Evolutionary conservation across 2,888 invertebrate genomes (phyloP).

Genomic region (Sialis lutaria): DNA sequence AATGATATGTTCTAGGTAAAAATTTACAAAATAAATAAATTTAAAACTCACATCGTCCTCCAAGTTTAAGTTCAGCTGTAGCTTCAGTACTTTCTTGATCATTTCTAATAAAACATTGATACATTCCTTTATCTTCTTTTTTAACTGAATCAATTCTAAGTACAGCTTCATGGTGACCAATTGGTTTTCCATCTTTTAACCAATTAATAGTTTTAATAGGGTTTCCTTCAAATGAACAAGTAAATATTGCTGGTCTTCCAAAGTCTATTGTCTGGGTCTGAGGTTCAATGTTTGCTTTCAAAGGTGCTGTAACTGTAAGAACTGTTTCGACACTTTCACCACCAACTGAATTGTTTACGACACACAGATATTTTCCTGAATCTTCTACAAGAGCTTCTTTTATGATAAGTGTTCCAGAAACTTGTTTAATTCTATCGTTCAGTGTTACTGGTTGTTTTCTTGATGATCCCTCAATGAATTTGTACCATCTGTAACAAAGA

Average conservation of each 20-base stretch:
- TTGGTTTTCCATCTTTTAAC: slow-evolving; percentile 80
- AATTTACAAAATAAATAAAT: slow-evolving; percentile 1
- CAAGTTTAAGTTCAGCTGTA: slow-evolving; percentile 80
- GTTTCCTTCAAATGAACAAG: slow-evolving; percentile 78
- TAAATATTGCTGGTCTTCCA: slow-evolving; percentile 80
- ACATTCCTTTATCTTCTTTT: slow-evolving; percentile 93
- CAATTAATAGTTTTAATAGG: slow-evolving; percentile 83
- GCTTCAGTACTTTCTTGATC: slow-evolving; percentile 88
- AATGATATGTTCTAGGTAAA: background rate
- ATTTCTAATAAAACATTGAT: slow-evolving; percentile 87
- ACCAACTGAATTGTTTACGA: slow-evolving; percentile 88
- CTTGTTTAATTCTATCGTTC: slow-evolving; percentile 79
- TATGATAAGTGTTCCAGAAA: slow-evolving; percentile 85
- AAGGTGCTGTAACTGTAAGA: slow-evolving; percentile 78
- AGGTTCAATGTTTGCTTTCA: slow-evolving; percentile 78
- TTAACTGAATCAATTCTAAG: slow-evolving; percentile 77
- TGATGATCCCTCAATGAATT: slow-evolving; percentile 74
- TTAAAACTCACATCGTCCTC: slow-evolving; percentile 58
- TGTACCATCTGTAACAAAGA: slow-evolving; percentile 76
- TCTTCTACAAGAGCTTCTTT: slow-evolving; percentile 81
- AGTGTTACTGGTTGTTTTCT: slow-evolving; percentile 78
- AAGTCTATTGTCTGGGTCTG: slow-evolving; percentile 85
- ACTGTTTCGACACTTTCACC: slow-evolving; percentile 87
- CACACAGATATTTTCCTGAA: slow-evolving; percentile 86
- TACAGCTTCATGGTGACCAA: slow-evolving; percentile 66